Evolutionary conservation across 2,113 vertebrate species (phyloP), one percentile per base, ranked within the genome.

Genomic region (Callaeas wilsoni): DNA sequence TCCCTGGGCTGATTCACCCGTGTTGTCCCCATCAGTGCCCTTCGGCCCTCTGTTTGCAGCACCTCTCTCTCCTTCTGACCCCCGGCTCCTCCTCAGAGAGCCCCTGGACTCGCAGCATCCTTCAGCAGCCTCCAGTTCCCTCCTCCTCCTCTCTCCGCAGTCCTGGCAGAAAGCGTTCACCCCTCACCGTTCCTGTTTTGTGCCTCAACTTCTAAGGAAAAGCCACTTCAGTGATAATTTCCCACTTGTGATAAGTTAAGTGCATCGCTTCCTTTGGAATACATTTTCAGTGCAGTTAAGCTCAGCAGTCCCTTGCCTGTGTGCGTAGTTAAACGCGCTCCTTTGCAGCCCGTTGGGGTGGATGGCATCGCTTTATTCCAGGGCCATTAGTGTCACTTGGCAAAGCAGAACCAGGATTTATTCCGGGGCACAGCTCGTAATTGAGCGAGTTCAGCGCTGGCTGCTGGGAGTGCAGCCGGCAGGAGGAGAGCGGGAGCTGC

Each of bases 181-280:
- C 88, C 91, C 93, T 95, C 81, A 7, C 94, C 21, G 63, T 53
- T 91, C 94, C 83, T 79, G 68, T 76, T 93, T 91, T 84, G 86
- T 89, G 88, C 88, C 88, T 93, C 95, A 89, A 84, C 96, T 86
- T 87, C 88, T 94, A 47, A 91, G 83, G 87, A 91, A 97, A 95
- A 96, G 94, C 87, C 97, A 97, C 97, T 97, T 96, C 88, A 94
- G 95, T 75, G 96, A 96, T 97, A 95, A 96, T 98, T 98, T 97
- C 95, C 94, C 97, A 96, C 97, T 97, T 96, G 95, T 98, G 97
- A 97, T 97, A 95, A 97, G 97, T 97, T 97, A 97, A 98, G 97
- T 98, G 97, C 98, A 90, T 96, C 82, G 42, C 96, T 98, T 97
- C 97, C 81, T 94, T 87, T 78, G 59, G 95, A 96, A 97, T 97